phyloP scores from a whole-genome alignment of 92 coral and sea anemone genomes.

The Heliopora coerulea region DNA sequence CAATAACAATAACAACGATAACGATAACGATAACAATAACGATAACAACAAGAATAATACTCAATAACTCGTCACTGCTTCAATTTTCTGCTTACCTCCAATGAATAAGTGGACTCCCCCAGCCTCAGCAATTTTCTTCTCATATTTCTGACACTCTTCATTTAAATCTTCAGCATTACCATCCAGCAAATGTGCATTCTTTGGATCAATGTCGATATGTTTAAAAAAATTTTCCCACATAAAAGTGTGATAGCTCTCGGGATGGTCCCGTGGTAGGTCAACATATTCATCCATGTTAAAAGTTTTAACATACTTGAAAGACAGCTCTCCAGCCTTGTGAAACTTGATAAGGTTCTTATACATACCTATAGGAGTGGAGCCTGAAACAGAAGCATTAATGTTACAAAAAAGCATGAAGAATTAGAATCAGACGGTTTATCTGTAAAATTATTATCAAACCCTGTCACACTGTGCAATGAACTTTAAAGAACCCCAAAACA shows the following conservation, averaged over 20 bases:
- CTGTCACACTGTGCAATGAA: no score
- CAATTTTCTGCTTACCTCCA: slow-evolving; percentile 64
- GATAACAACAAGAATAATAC: no score
- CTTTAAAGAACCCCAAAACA: no score
- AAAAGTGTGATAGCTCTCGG: slow-evolving; percentile 94
- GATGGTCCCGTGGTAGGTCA: slow-evolving; percentile 88
- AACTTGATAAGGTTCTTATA: slow-evolving; percentile 90
- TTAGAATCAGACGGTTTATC: no score
- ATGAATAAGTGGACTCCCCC: slow-evolving; percentile 90
- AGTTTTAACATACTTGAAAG: slow-evolving; percentile 90
- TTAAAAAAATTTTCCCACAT: slow-evolving; percentile 99
- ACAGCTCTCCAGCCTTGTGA: slow-evolving; percentile 77
- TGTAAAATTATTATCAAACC: no score
- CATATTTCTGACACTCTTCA: slow-evolving; percentile 76
- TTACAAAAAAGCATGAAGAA: no score
- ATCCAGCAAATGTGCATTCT: slow-evolving; percentile 88
- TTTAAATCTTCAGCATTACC: slow-evolving; percentile 88
- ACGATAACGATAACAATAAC: no score
- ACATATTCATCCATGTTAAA: slow-evolving; percentile 99
- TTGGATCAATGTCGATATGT: slow-evolving; percentile 89
- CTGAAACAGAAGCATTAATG: slow-evolving; percentile 41
- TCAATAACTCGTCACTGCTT: no score
- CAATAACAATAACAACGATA: no score
- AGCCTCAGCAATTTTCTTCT: slow-evolving; percentile 67
- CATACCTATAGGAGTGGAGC: slow-evolving; percentile 96